phyloP scores from a whole-genome alignment of 2,113 vertebrate species.

The Sisor rabdophorus region DNA sequence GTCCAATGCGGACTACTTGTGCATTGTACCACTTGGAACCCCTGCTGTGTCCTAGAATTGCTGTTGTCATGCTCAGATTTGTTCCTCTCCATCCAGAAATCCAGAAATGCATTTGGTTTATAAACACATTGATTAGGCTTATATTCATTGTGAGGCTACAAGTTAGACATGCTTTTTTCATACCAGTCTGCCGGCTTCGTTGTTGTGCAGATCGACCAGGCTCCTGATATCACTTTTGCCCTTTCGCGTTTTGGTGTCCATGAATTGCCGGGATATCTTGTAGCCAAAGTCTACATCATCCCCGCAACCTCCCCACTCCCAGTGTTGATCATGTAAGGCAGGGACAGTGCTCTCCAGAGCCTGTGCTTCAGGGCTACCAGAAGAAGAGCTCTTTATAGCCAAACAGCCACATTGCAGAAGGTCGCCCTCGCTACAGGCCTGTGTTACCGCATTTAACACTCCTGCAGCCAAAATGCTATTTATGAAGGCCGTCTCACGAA shows the following conservation, averaged over 20 bases:
- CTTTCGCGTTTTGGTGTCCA: conserved; percentile 77
- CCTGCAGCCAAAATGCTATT: conserved; percentile 79
- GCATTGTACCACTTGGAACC: too few relatives aligned
- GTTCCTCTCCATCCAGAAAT: too few relatives aligned
- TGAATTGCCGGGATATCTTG: conserved; percentile 80
- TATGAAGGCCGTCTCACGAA: conserved; percentile 84
- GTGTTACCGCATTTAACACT: conserved; percentile 79
- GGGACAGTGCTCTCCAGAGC: conserved; percentile 16
- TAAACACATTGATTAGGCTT: too few relatives aligned
- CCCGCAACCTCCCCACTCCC: conserved; percentile 86
- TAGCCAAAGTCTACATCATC: conserved; percentile 84
- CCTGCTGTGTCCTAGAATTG: too few relatives aligned
- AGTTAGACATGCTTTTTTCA: conserved; percentile 39
- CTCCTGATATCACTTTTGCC: conserved; percentile 81
- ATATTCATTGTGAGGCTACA: background rate
- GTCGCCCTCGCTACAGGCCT: conserved; percentile 84
- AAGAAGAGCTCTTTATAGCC: conserved; percentile 62
- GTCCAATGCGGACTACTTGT: too few relatives aligned
- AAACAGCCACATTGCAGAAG: conserved; percentile 81
- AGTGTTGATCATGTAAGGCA: conserved; percentile 60
- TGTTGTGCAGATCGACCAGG: conserved; percentile 82
- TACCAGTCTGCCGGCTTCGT: conserved; percentile 82
- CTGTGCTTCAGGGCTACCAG: conserved; percentile 43
- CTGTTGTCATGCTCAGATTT: too few relatives aligned
- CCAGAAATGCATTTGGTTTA: too few relatives aligned